Evolutionary conservation across 2,113 vertebrate genomes (phyloP).

Genomic region (Hirundichthys speculiger): DNA sequence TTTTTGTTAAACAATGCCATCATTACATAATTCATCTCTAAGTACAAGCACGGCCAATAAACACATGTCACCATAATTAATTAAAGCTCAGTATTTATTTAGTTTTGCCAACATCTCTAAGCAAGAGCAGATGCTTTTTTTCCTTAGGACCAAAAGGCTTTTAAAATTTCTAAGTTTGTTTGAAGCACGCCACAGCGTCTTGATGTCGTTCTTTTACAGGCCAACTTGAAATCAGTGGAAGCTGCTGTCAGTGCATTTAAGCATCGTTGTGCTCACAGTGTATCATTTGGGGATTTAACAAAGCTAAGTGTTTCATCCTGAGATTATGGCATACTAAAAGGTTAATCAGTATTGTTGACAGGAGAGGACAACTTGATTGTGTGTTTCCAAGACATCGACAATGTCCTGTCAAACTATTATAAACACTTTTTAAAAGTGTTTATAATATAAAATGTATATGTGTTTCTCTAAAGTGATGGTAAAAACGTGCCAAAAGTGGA

Average conservation of each 20-base stretch:
- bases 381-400: background rate
- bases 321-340: background rate
- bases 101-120: slow-evolving; percentile 4
- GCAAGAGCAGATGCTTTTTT: slow-evolving; percentile 17
- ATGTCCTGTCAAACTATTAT: too few relatives aligned
- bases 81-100: slow-evolving; percentile 49
- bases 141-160: slow-evolving; percentile 13
- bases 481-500: too few relatives aligned
- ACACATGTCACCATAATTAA: slow-evolving; percentile 55
- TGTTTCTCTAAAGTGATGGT: too few relatives aligned
- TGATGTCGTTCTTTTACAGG: background rate
- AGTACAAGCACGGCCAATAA: slow-evolving; percentile 19
- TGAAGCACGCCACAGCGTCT: background rate
- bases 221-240: slow-evolving; percentile 4
- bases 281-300: background rate
- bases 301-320: background rate
- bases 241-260: slow-evolving; percentile 25
- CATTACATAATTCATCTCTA: background rate
- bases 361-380: background rate
- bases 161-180: slow-evolving; percentile 7
- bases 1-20: too few relatives aligned
- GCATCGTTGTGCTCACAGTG: background rate
- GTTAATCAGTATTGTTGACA: background rate
- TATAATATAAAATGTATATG: too few relatives aligned
- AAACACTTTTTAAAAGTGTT: too few relatives aligned